Evolutionary conservation across 1,140 invertebrate genomes (phyloP).

Genomic region (Asbolus verrucosus): DNA sequence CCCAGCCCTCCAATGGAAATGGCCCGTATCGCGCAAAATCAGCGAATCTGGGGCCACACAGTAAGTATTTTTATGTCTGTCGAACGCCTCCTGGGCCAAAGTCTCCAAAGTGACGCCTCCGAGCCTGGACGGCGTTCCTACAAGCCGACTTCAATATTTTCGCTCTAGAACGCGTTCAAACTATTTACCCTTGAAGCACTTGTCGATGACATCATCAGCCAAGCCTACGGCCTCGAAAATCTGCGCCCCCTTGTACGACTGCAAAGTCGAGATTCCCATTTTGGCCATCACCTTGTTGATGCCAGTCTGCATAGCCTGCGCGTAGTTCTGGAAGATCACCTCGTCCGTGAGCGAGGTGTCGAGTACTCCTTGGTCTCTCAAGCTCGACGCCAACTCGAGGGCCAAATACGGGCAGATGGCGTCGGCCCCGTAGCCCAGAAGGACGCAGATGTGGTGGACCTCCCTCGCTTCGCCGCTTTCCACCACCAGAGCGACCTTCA

Average conservation of each 20-base stretch:
- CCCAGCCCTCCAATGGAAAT: conserved; percentile 95
- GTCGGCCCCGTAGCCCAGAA: conserved; percentile 97
- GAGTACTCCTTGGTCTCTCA: conserved; percentile 86
- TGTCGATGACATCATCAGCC: conserved; percentile 91
- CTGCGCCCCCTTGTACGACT: conserved; percentile 99
- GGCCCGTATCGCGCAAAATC: conserved; percentile 93
- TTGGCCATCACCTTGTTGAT: conserved; percentile 90
- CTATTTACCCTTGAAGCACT: conserved; percentile 87
- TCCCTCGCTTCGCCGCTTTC: conserved; percentile 96
- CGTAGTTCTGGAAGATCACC: conserved; percentile 83
- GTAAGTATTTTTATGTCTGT: conserved; percentile 87
- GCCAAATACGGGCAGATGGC: conserved; percentile 98
- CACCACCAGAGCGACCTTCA: conserved; percentile 94
- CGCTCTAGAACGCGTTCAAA: no score
- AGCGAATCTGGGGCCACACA: conserved; percentile 78
- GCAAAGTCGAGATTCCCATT: conserved; percentile 99
- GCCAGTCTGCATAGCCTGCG: conserved; percentile 67
- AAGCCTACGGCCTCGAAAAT: conserved; percentile 99
- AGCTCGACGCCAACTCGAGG: conserved; percentile 88
- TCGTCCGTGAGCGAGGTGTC: conserved; percentile 82
- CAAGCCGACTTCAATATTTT: no score
- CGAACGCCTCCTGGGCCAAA: conserved; percentile 88
- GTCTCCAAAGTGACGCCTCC: conserved; percentile 93
- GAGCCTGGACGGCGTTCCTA: conserved; percentile 93
- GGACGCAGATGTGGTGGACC: conserved; percentile 96